Conservation (phyloP, 2,113 vertebrate genomes). For the Alouatta palliata region DNA sequence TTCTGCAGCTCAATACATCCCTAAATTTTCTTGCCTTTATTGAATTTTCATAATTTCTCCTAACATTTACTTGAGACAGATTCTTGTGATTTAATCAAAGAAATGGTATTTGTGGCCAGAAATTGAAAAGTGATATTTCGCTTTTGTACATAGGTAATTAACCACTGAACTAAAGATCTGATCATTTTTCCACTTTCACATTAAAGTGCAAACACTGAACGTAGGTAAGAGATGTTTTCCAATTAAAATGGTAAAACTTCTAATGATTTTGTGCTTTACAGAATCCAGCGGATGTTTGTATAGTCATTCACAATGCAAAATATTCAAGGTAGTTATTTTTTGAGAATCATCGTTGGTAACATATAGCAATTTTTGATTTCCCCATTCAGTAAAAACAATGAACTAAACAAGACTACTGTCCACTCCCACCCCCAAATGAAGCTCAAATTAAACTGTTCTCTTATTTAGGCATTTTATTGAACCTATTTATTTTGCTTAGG, state of each 20-base stretch:
- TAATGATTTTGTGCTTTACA: constrained; percentile 38
- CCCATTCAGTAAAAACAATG: neutral
- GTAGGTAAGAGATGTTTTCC: neutral
- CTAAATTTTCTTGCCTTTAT: constrained; percentile 24
- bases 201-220: constrained; percentile 54
- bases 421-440: neutral
- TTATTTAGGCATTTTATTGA: neutral
- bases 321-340: constrained; percentile 4
- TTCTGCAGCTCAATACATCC: neutral
- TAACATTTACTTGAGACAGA: constrained; percentile 25
- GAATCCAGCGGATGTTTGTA: neutral
- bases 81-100: constrained; percentile 41
- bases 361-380: neutral
- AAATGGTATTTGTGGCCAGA: constrained; percentile 8
- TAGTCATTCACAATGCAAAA: neutral
- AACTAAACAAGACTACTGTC: neutral
- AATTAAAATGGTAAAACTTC: neutral
- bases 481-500: neutral
- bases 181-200: constrained; percentile 51
- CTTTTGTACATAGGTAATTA: constrained; percentile 61
- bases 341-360: neutral
- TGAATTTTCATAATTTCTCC: constrained; percentile 44
- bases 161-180: constrained; percentile 34
- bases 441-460: neutral
- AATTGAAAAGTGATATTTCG: constrained; percentile 20